Evolutionary conservation across 2,888 invertebrate genomes (phyloP).

Genomic region (Sarcophaga rosellei): DNA sequence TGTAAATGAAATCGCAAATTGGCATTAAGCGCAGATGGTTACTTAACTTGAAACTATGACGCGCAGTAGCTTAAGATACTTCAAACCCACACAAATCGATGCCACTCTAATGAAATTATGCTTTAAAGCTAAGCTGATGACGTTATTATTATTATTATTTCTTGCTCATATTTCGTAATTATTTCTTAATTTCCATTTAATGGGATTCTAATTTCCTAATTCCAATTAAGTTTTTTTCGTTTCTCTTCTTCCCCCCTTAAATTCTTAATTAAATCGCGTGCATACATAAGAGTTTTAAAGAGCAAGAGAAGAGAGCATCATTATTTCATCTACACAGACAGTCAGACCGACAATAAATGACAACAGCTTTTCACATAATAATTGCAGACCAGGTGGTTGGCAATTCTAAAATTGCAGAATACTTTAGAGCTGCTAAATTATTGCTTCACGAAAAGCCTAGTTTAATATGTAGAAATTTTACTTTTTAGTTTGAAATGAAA

Average conservation of each 20-base stretch:
- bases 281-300: not conserved
- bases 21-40: too few species aligned
- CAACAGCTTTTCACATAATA: not conserved
- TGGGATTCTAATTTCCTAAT: constrained; percentile 43
- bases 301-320: not conserved
- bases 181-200: constrained; percentile 45
- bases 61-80: too few species aligned
- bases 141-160: not conserved
- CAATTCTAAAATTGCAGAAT: not conserved
- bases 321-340: too few species aligned
- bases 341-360: not conserved
- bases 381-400: not conserved
- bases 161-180: constrained; percentile 29
- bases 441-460: too few species aligned
- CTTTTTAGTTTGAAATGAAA: not conserved
- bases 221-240: constrained; percentile 17
- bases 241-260: not conserved
- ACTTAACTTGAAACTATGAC: too few species aligned
- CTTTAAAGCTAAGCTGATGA: too few species aligned
- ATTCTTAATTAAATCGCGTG: constrained; percentile 40
- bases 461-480: too few species aligned
- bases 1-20: too few species aligned
- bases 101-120: too few species aligned
- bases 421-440: too few species aligned
- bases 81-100: too few species aligned